Evolutionary conservation across 2,888 invertebrate genomes (phyloP), one percentile per base, ranked within the genome.

Genomic region (Himalopsyche japonica): DNA sequence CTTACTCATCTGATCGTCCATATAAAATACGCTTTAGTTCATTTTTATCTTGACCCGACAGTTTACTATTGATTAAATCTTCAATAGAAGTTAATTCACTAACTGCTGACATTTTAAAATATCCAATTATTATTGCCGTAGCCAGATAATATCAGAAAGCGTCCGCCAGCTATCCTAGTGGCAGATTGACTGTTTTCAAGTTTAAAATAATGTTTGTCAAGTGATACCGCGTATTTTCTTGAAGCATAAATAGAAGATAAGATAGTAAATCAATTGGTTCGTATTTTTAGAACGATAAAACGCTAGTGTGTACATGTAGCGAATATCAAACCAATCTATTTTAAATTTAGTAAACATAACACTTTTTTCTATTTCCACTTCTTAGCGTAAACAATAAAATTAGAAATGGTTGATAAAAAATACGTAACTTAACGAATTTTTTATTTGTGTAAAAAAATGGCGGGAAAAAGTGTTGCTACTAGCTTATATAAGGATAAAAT

Each of bases 1-100:
- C 83, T 83, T 76, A 85, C 85, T 85, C 85, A 64, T 83, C 81
- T 27, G 48, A 70, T 70, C 85, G 81, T 18, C 85, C 85, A 76
- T 83, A 85, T 5, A 85, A 79, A 24, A 85, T 85, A 34, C 83
- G 49, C 48, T 85, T 85, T 27, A 85, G 10, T 64, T 85, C 82
- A 64, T 70, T 37, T 70, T 76, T 78, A 10, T 85, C 83, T n/a
- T 20, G 80, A 10, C 30, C 57, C 12, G 24, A 30, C 7, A 84
- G 37, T 32, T 82, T 82, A 34, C 12, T 76, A 6, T 84, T 78
- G 10, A 84, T 79, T 18, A 84, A 43, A 64, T 49, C 20, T 30
- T 84, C 84, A 24, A 82, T 43, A 27, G 80, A 76, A n/a, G 76
- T 32, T 37, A 84, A 34, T 76, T 84, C 84, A 20, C 12, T 48